Conservation (phyloP, 92 coral and sea anemone genomes). For the Paramuricea clavata region DNA sequence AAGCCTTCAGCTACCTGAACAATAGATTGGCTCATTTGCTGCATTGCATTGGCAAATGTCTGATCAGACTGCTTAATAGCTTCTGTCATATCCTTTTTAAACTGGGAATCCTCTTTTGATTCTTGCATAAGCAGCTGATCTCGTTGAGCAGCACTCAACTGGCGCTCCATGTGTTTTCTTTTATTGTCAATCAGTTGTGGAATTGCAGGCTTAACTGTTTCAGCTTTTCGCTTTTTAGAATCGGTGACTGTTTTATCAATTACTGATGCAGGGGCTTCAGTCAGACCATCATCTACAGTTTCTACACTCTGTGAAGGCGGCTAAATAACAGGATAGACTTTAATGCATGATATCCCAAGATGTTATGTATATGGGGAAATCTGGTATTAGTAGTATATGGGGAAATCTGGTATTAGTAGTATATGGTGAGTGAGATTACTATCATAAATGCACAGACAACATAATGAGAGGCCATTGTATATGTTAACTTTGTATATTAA, state of each 20-base stretch:
- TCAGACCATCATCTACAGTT: no score
- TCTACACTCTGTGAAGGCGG: background rate
- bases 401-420: no score
- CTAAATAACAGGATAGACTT: no score
- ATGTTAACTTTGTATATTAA: no score
- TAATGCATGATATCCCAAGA: no score
- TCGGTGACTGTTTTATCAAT: background rate
- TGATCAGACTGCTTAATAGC: conserved; percentile 65
- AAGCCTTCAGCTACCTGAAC: conserved; percentile 53
- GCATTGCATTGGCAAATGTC: conserved; percentile 69
- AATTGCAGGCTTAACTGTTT: background rate
- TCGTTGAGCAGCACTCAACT: conserved; percentile 68
- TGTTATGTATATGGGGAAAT: no score
- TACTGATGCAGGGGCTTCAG: background rate
- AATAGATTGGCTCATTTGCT: conserved; percentile 69
- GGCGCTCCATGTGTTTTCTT: conserved; percentile 68
- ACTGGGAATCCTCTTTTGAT: conserved; percentile 63
- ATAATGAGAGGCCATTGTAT: no score
- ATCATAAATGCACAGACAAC: no score
- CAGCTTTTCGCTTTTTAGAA: background rate
- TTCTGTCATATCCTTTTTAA: conserved; percentile 54
- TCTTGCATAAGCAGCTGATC: conserved; percentile 67
- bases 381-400: no score
- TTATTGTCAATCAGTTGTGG: conserved; percentile 45
- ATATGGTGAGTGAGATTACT: no score